phyloP scores from a whole-genome alignment of 2,797 vertebrate genomes.

The Schizothorax lantsangensis region DNA sequence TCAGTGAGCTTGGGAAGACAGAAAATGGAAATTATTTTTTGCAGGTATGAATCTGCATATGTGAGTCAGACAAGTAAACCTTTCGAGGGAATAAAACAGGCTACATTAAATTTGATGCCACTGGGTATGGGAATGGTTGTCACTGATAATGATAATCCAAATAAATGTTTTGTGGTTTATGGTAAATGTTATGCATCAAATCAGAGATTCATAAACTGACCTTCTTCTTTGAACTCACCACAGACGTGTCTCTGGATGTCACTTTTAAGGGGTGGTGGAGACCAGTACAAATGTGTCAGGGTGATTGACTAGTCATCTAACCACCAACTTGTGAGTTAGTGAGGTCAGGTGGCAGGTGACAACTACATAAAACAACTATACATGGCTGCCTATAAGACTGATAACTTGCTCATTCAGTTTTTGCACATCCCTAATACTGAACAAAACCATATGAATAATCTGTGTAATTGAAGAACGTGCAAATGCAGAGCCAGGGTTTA shows the following conservation, averaged over 20 bases:
- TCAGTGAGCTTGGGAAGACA: slow-evolving; percentile 4
- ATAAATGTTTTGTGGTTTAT: neutral
- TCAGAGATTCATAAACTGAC: neutral
- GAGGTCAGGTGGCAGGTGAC: neutral
- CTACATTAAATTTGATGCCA: neutral
- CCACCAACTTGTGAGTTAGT: neutral
- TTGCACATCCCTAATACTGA: neutral
- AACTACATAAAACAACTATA: neutral
- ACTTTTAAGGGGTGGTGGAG: neutral
- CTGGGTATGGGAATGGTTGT: neutral
- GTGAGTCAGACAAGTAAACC: slow-evolving; percentile 4
- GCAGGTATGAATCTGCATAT: neutral
- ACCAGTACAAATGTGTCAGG: neutral
- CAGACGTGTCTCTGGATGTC: neutral
- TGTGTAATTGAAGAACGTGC: neutral
- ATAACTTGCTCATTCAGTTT: neutral
- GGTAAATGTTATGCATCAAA: neutral
- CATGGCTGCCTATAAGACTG: neutral
- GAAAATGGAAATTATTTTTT: neutral
- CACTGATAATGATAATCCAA: neutral
- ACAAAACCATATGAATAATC: slow-evolving; percentile 5
- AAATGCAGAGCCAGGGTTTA: neutral
- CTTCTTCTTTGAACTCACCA: neutral
- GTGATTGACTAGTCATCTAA: neutral
- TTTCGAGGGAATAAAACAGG: neutral